Evolutionary conservation across 2,888 invertebrate species (phyloP).

Genomic region (Stomorhina lunata): DNA sequence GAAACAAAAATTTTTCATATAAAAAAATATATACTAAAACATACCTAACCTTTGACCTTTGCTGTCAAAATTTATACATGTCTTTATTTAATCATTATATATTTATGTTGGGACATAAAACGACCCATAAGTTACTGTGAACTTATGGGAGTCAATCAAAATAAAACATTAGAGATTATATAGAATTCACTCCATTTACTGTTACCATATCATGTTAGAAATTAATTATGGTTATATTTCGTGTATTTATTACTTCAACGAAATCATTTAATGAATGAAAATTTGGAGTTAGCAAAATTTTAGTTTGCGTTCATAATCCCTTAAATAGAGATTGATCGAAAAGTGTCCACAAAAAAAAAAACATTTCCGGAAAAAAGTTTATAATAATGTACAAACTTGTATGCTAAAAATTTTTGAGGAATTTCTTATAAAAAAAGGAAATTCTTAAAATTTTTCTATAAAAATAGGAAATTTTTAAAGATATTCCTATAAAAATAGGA

Average conservation of each 20-base stretch:
- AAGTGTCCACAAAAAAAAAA: too few species aligned
- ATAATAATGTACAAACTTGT: too few species aligned
- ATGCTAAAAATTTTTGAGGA: too few species aligned
- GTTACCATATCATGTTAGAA: slow-evolving; percentile 27
- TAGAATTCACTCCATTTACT: background rate
- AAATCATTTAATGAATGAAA: background rate
- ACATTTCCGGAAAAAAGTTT: too few species aligned
- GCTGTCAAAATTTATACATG: background rate
- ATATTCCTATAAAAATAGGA: too few species aligned
- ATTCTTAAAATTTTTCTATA: too few species aligned
- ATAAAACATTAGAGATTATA: background rate
- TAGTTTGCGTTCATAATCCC: too few species aligned
- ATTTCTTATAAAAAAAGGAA: too few species aligned
- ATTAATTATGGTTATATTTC: slow-evolving; percentile 26
- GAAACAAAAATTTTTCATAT: background rate
- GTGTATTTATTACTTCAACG: background rate
- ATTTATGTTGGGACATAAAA: background rate
- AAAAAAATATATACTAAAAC: background rate
- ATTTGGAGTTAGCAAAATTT: too few species aligned
- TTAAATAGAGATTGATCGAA: too few species aligned
- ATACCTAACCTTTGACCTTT: background rate
- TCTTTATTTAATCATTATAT: background rate
- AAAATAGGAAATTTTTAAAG: too few species aligned
- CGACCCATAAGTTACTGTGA: background rate
- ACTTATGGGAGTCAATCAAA: background rate